A percentile compares a stretch with the other conserved stretches of the same genome.
These are phyloP conservation scores for Prunella fulvescens DNA, from an alignment of 2,113 vertebrate species.

Conservation along the genomic window DNA sequence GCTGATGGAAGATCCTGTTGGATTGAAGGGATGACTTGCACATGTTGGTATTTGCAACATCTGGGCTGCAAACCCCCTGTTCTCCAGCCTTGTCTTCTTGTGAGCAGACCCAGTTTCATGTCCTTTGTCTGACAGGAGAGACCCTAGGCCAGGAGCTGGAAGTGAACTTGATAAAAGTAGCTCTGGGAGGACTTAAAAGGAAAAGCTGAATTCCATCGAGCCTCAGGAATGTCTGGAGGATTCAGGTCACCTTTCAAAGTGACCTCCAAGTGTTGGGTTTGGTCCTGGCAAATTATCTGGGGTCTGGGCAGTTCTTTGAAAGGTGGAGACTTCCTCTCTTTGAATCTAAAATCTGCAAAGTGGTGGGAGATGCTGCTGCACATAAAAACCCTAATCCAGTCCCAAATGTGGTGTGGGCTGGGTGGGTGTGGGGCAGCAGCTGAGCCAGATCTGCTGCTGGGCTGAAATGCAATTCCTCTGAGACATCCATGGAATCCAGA, in stretches of 20 bases:
- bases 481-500: background rate
- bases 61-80: background rate
- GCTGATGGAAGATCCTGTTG: background rate
- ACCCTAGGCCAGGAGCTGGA: background rate
- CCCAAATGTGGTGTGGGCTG: background rate
- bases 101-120: background rate
- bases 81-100: background rate
- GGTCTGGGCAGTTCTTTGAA: background rate
- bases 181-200: background rate
- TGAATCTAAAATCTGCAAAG: background rate
- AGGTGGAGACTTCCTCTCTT: background rate
- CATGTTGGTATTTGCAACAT: background rate
- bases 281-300: background rate
- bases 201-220: background rate
- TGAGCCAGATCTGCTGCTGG: background rate
- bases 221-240: background rate
- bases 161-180: background rate
- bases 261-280: background rate
- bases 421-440: background rate
- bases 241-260: background rate
- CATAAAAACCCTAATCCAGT: rapidly evolving
- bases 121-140: background rate
- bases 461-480: rapidly evolving
- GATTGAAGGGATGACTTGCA: background rate
- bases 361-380: background rate